Base-by-base conservation (phyloP, 2,113 vertebrate species). In the Dipodomys merriami region DNA sequence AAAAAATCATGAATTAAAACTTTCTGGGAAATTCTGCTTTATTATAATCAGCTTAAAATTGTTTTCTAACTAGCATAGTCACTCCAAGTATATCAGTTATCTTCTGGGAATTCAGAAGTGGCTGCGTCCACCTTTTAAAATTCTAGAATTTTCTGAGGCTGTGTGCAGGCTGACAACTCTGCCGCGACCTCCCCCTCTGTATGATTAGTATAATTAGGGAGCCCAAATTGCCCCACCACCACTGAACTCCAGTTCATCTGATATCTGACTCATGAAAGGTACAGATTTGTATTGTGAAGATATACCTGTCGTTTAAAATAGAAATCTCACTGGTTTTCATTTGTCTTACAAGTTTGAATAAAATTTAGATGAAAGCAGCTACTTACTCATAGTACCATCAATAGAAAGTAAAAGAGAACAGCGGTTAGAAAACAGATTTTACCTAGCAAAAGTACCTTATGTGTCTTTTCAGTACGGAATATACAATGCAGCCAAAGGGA, bases 1-100 rank as follows among this genome's bases (percentile, higher is more conserved):
- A 91, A 91, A 91, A 33, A 95, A 39, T 83, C 91, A 93, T 91
- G 27, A 94, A 96, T 92, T 92, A 69, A 86, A 73, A 94, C 92
- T 94, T 91, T 94, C n/a, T 20, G 33, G 33, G 57, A 93, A 93
- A 93, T 82, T 94, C n/a, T 71, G 67, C 71, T 90, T 91, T 94
- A 86, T 69, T 93, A 87, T 83, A 86, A 65, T 20, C 15, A 64
- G 85, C 80, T 94, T 35, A 76, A 62, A 94, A 93, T 93, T 92
- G 49, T 94, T 94, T 95, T 91, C 93, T 95, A 62, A 90, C 87
- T 91, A 87, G 78, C 74, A 67, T 33, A 95, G 69, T 86, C 86
- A 80, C 71, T 83, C 15, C 68, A 85, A 94, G 82, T 93, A 64
- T 90, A 88, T 65, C 64, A 65, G 76, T 82, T 72, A 77, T 72